Evolutionary conservation across 2,888 invertebrate species (phyloP).

Genomic region (Ctenicera cuprea): DNA sequence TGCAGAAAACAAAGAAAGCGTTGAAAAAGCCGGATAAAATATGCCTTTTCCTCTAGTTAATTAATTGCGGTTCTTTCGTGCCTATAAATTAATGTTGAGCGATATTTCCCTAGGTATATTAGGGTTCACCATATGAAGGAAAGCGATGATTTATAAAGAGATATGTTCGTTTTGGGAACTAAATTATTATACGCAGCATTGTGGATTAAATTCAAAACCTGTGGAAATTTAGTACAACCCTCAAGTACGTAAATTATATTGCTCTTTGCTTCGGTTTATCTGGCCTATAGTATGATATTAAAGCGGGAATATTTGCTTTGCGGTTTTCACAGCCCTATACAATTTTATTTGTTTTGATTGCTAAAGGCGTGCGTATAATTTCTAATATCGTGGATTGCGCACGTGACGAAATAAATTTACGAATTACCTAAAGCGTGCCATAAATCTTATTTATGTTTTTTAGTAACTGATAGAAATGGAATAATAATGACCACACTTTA

Average conservation of each 20-base stretch:
- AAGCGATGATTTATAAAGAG: constrained; percentile 46
- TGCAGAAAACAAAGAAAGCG: constrained; percentile 33
- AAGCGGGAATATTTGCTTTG: too few species aligned
- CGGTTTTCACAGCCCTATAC: too few species aligned
- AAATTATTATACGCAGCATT: constrained; percentile 35
- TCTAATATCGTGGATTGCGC: too few species aligned
- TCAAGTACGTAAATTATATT: constrained; percentile 27
- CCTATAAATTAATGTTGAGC: constrained; percentile 44
- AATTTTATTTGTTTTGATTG: too few species aligned
- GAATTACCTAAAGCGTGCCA: too few species aligned
- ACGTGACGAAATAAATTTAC: too few species aligned
- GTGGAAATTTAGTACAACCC: constrained; percentile 37
- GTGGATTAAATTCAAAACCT: constrained; percentile 43
- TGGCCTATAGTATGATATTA: too few species aligned
- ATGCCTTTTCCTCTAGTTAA: constrained; percentile 42
- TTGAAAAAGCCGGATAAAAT: constrained; percentile 42
- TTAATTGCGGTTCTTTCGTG: constrained; percentile 48
- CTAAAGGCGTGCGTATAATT: too few species aligned
- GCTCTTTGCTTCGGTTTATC: constrained; percentile 9
- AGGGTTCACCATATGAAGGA: constrained; percentile 40
- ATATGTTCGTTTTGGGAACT: constrained; percentile 43
- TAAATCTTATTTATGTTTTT: not conserved
- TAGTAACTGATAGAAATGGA: not conserved
- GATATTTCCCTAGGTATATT: constrained; percentile 48
- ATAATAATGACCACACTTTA: not conserved